A percentile compares a stretch with the other conserved stretches of the same genome.
Conservation (phyloP, 2,113 vertebrate species). For the Tyrannus savana region DNA sequence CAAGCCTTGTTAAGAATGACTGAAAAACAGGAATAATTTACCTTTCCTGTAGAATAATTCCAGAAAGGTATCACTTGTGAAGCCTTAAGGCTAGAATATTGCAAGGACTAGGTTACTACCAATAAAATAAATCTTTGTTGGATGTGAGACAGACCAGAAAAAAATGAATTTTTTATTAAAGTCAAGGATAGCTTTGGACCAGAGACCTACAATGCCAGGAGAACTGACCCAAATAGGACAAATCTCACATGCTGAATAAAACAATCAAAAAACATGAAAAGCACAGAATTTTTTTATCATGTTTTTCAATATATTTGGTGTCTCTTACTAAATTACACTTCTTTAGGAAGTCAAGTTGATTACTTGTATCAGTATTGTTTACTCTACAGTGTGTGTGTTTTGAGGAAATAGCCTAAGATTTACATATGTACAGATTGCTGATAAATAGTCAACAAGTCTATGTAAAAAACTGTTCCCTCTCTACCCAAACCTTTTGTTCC, state of each 20-base stretch:
- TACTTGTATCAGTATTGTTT: rapidly evolving
- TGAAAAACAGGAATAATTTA: background rate
- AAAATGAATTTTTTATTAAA: background rate
- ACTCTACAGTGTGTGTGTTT: background rate
- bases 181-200: background rate
- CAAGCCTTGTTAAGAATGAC: background rate
- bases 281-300: background rate
- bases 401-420: background rate
- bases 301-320: background rate
- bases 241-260: background rate
- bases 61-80: background rate
- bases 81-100: background rate
- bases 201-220: background rate
- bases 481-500: background rate
- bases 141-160: background rate
- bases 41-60: background rate
- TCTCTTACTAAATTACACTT: background rate
- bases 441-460: background rate
- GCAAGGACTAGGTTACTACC: background rate
- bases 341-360: background rate
- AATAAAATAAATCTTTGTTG: background rate
- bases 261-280: background rate
- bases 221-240: background rate
- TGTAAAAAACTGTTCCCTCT: background rate
- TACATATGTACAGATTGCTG: background rate